Evolutionary conservation across 2,797 vertebrate genomes (phyloP), one percentile per base, ranked within the genome.

Genomic region (Phalanger gymnotis): DNA sequence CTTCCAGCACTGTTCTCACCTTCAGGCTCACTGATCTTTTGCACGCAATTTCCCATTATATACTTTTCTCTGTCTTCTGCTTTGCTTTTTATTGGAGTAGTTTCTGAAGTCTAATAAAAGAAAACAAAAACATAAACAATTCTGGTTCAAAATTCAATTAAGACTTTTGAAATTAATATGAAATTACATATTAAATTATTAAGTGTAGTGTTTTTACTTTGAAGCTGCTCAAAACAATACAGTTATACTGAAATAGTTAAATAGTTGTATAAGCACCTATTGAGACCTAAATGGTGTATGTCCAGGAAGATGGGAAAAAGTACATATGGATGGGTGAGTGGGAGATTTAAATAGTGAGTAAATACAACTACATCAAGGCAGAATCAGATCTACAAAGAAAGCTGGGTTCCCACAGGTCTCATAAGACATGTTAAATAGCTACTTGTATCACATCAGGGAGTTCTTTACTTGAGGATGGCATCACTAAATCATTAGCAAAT

Each of bases 71-170:
- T 97, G 92, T 99, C 99, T 90, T 99, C 98, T 0, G 96, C 95
- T 95, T 99, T 98, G 93, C 98, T 99, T 92, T 99, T 99, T 93
- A 98, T 53, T 95, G 98, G 98, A 90, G 98, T 97, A 31, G 96
- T 98, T 97, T 99, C 99, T 47, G 99, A 99, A 97, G 99, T 99
- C 99, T 99, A 96, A 87, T 95, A 95, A 98, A 96, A 98, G 94
- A 55, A 91, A 96, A 97, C 14, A 97, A 51, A 97, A 93, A 97
- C 1, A 96, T 14, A 81, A 87, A 93, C 31, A 22, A 54, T 95
- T 34, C 55, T 94, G 0, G 61, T 93, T 34, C 94, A 73, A 93
- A 94, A 56, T 91, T 94, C 40, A 95, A 14, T 81, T 89, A 53
- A 96, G 94, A 95, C 81, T 92, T 92, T 93, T 34, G 27, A 95